Conservation (phyloP, 2,113 vertebrate species). For the Choloepus hoffmanni region DNA sequence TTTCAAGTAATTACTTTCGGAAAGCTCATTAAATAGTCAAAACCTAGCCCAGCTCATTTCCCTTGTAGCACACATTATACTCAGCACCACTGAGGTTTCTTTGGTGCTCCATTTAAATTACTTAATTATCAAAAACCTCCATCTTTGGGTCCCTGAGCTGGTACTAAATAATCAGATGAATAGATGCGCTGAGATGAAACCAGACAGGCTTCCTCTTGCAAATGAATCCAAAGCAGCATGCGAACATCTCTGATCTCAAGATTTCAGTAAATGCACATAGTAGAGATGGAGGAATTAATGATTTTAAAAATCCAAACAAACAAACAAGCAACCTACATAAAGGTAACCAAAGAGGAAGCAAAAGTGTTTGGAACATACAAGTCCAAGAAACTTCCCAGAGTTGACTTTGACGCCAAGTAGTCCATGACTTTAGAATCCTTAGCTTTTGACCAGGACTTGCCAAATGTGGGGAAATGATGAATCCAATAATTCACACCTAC, state of each 20-base stretch:
- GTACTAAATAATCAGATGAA: conserved; percentile 60
- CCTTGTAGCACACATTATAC: conserved; percentile 29
- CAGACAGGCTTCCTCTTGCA: conserved; percentile 58
- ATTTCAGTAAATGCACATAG: neutral
- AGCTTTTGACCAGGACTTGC: neutral
- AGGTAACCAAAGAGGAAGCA: neutral
- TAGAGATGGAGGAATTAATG: neutral
- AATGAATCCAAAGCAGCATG: conserved; percentile 34
- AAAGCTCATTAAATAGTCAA: conserved; percentile 80
- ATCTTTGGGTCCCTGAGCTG: conserved; percentile 71
- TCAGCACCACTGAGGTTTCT: conserved; percentile 64
- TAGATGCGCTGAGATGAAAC: conserved; percentile 57
- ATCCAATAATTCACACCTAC: neutral
- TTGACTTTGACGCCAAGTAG: neutral
- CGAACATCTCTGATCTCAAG: conserved; percentile 45
- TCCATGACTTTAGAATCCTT: neutral
- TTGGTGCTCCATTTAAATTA: conserved; percentile 72
- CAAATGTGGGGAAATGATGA: neutral
- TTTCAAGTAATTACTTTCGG: conserved; percentile 79
- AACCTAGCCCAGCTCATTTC: conserved; percentile 63
- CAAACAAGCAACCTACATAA: neutral
- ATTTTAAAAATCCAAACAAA: neutral
- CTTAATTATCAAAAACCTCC: conserved; percentile 77
- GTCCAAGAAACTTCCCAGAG: neutral
- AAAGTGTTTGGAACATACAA: rapidly evolving